These are phyloP conservation scores for Agonopterix heracliana DNA, from an alignment of 2,888 invertebrate species.

Conservation along the genomic window DNA sequence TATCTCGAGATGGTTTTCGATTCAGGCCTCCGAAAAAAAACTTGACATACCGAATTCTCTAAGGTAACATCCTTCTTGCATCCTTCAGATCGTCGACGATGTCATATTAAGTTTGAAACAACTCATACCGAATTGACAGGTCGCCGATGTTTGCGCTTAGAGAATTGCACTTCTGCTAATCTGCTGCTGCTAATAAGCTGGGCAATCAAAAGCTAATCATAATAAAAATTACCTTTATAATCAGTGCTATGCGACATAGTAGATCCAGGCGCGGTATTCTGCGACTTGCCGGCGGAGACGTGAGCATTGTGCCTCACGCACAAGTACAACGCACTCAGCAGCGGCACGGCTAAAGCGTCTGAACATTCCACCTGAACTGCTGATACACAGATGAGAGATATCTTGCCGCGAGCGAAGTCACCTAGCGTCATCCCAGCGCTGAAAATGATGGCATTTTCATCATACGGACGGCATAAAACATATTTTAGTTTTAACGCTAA, in stretches of 20 bases:
- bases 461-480: neutral
- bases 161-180: no score
- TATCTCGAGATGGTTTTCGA: no score
- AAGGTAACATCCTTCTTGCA: no score
- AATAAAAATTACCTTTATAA: slow-evolving; percentile 52
- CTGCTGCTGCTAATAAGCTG: no score
- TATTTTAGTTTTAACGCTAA: neutral
- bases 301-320: slow-evolving; percentile 60
- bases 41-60: no score
- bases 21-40: no score
- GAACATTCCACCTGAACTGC: slow-evolving; percentile 61
- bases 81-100: no score
- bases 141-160: no score
- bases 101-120: no score
- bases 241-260: slow-evolving; percentile 35
- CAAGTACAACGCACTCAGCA: slow-evolving; percentile 61
- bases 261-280: slow-evolving; percentile 30
- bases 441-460: slow-evolving; percentile 2
- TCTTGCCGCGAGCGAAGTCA: slow-evolving; percentile 45
- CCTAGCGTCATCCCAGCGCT: slow-evolving; percentile 62
- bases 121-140: no score
- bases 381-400: slow-evolving; percentile 59
- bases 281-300: slow-evolving; percentile 14
- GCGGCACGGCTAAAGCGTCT: slow-evolving; percentile 58
- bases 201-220: no score